Evolutionary conservation across 2,113 vertebrate species (phyloP).

Genomic region (Macaca nemestrina): DNA sequence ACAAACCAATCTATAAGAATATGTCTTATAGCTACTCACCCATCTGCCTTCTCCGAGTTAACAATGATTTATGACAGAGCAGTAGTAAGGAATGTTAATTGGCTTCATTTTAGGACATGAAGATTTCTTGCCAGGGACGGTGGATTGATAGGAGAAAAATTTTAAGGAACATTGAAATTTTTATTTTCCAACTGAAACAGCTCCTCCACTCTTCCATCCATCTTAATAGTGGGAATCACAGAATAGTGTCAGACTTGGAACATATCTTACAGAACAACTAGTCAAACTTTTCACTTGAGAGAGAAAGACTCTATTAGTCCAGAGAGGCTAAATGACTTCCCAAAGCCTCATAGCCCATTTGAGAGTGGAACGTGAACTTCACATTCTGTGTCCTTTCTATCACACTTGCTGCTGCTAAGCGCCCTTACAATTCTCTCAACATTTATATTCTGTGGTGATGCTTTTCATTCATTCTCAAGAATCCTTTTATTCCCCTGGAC

Average conservation of each 20-base stretch:
- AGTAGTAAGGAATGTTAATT: slow-evolving; percentile 35
- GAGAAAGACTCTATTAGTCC: neutral
- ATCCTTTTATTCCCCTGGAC: neutral
- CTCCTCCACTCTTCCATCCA: neutral
- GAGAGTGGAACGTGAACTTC: neutral
- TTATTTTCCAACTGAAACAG: neutral
- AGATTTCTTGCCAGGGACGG: neutral
- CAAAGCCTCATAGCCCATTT: neutral
- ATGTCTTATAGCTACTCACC: neutral
- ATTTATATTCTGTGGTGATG: neutral
- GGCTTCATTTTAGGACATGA: neutral
- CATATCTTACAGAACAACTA: neutral
- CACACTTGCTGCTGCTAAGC: neutral
- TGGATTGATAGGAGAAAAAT: neutral
- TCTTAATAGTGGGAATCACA: neutral
- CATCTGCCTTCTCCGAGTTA: slow-evolving; percentile 22
- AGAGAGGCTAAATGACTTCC: neutral
- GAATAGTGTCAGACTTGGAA: neutral
- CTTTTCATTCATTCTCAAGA: neutral
- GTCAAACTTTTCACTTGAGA: neutral
- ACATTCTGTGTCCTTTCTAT: neutral
- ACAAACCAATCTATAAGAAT: neutral
- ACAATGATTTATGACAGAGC: neutral
- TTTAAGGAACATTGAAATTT: neutral
- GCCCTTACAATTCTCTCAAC: neutral